Evolutionary conservation across 2,888 invertebrate species (phyloP), one percentile per base, ranked within the genome.

Genomic region (Campaea margaritaria): DNA sequence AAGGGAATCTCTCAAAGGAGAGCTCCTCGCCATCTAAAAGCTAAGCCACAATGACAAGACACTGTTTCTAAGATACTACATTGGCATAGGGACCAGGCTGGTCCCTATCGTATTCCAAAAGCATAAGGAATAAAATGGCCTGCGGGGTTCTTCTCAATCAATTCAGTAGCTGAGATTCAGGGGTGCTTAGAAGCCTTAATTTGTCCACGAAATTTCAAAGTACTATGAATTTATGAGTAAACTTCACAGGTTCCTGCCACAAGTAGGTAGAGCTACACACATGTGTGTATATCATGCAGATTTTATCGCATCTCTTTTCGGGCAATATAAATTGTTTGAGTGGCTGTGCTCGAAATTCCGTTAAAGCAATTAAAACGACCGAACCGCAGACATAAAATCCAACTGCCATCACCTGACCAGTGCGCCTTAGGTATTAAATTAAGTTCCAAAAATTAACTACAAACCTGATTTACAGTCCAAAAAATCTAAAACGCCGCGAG

Each of bases 1-100:
- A 80, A 80, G 79, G 77, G 74, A 83, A 79, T 79, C 74, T 76
- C 70, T 74, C 76, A 76, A 56, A 61, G 60, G 75, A 76, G 64
- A 66, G 68, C 61, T 73, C 68, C 67, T 67, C 67, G 68, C 73
- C 68, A 64, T 73, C 69, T 62, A 66, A 73, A 70, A 73, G 75
- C 76, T 74, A 74, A 76, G 67, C 72, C 70, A 70, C 63, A 70
- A 68, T 78, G 78, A 79, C 78, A 76, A 65, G 68, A 64, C 55
- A 55, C 55, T 55, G 55, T 55, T 60, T 55, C 60, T 46, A 38
- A 46, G 34, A 42, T 52, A 51, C 45, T 50, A 12, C 27, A 27
- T 43, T 46, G 27, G 15, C 11, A 27, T 41, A 21, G 7, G n/a
- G 5, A 28, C 36, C 55, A 51, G 10, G 11, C 15, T 21, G 54